Evolutionary conservation across 2,888 invertebrate species (phyloP), one percentile per base, ranked within the genome.

Genomic region (Dasysyrphus tricinctus): DNA sequence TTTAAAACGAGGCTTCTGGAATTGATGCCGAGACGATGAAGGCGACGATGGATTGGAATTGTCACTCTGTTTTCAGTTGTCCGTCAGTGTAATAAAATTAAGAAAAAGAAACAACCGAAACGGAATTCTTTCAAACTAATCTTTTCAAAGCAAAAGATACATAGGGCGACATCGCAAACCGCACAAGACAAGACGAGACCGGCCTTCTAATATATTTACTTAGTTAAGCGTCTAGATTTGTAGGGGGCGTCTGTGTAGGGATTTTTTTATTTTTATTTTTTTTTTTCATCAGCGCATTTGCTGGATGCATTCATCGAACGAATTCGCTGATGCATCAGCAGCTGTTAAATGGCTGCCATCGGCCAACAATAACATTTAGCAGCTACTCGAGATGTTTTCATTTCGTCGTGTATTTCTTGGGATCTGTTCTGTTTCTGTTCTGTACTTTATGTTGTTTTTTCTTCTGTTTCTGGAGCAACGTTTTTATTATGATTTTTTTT

Each of bases 291-390:
- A 73, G 57, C 67, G 51, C 56, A n/a, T 7, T 69, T 63, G 78
- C 42, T 80, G 49, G 61, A 74, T 83, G 78, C 82, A 74, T 79
- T 79, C 67, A 78, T 78, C 74, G 79, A 69, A 78, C 61, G 74
- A 74, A 78, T 78, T 78, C 82, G 76, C 80, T 69, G 84, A 80
- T 80, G 85, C 85, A 85, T 77, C 77, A 80, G 77, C 85, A 85
- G 85, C 85, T 83, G 83, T 79, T 79, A 29, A 70, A 75, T 56
- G 69, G 69, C 74, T 85, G 77, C 77, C 85, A 77, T 73, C 73
- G 70, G 74, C 80, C 80, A 85, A 80, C 77, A 78, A 80, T 74
- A 85, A 85, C 80, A 85, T 80, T 85, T 67, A 77, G 69, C 74
- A 78, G 16, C 70, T 73, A 61, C 69, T 78, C 65, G 78, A 78